Conservation (phyloP, 2,888 invertebrate genomes). For the Troilus luridus region DNA sequence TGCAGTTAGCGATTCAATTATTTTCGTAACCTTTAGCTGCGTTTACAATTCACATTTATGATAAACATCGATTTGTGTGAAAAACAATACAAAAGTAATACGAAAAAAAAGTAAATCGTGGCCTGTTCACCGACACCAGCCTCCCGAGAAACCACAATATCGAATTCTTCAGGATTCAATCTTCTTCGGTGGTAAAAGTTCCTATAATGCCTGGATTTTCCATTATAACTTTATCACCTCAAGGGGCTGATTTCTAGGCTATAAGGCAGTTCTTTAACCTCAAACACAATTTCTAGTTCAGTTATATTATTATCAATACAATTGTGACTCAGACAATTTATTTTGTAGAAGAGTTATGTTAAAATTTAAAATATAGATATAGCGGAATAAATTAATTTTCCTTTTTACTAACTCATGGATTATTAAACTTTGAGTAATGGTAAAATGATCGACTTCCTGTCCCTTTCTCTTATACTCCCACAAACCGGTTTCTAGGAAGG, state of each 20-base stretch:
- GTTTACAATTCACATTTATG: too few species aligned
- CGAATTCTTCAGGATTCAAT: neutral
- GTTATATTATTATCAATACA: neutral
- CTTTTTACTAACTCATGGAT: neutral
- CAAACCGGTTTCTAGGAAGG: neutral
- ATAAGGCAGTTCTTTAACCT: neutral
- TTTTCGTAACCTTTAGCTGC: too few species aligned
- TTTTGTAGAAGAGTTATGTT: neutral
- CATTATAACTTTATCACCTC: neutral
- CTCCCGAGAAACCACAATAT: neutral
- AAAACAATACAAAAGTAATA: too few species aligned
- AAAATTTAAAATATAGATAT: neutral
- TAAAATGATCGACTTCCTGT: neutral
- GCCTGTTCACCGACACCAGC: neutral
- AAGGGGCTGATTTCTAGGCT: neutral
- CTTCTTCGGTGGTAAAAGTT: constrained; percentile 12
- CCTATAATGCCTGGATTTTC: neutral
- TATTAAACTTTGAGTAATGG: neutral
- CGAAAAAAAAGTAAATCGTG: too few species aligned
- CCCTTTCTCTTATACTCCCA: neutral
- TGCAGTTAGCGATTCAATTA: too few species aligned
- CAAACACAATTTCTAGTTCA: neutral
- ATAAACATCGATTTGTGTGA: too few species aligned
- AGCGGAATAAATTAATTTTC: neutral
- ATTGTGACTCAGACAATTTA: neutral